Percentiles rank a stretch among this genome's conserved stretches.
phyloP scores from a whole-genome alignment of 2,797 vertebrate genomes.

The Bradypodion ventrale region DNA sequence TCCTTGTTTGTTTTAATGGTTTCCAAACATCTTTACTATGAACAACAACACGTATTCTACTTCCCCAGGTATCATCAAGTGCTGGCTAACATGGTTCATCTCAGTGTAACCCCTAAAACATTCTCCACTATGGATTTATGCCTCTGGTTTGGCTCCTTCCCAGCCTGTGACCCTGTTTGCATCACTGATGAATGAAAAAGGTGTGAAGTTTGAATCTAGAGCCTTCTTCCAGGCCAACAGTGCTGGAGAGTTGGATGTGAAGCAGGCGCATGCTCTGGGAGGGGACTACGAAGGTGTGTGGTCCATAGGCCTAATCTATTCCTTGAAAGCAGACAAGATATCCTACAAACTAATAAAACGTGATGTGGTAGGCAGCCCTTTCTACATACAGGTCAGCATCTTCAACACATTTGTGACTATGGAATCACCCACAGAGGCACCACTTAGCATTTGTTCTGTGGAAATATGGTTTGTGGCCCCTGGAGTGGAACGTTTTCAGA shows the following conservation, averaged over 20 bases:
- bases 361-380: constrained; percentile 71
- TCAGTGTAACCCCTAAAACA: constrained; percentile 39
- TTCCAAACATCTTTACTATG: neutral
- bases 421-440: neutral
- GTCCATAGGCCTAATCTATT: constrained; percentile 85
- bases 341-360: constrained; percentile 76
- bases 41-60: neutral
- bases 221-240: constrained; percentile 72
- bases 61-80: neutral
- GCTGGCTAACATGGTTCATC: constrained; percentile 52
- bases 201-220: constrained; percentile 69
- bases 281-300: constrained; percentile 82
- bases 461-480: constrained; percentile 71
- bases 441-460: constrained; percentile 64
- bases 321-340: constrained; percentile 73
- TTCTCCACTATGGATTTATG: constrained; percentile 70
- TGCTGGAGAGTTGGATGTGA: constrained; percentile 73
- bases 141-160: constrained; percentile 73
- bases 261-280: constrained; percentile 63
- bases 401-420: accelerated
- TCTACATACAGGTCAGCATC: constrained; percentile 67
- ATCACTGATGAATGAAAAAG: constrained; percentile 74
- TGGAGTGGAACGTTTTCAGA: constrained; percentile 69
- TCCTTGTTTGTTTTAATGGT: too few species aligned
- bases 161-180: constrained; percentile 75